Evolutionary conservation across 2,888 invertebrate species (phyloP).

Genomic region (Nezara viridula): DNA sequence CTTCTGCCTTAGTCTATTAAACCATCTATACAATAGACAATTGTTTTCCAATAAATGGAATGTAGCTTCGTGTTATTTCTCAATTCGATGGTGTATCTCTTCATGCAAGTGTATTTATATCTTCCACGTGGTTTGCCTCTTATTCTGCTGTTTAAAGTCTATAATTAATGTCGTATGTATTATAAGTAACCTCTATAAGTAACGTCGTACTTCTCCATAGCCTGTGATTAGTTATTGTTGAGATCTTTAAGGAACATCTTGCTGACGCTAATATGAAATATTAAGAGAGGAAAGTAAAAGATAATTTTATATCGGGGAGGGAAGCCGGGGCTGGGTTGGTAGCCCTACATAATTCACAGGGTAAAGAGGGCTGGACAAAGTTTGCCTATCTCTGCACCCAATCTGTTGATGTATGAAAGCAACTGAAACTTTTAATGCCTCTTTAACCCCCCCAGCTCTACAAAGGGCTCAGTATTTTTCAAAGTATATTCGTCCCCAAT

Average conservation of each 20-base stretch:
- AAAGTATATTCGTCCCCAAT: constrained; percentile 23
- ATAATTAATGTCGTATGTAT: no score
- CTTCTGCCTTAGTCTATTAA: no score
- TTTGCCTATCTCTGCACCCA: constrained; percentile 39
- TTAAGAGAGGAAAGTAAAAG: constrained; percentile 29
- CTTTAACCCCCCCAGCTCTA: constrained; percentile 25
- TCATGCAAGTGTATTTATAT: no score
- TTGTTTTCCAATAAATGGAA: no score
- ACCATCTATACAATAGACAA: no score
- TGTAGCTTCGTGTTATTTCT: no score
- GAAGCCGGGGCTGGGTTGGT: neutral
- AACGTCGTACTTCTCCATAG: neutral
- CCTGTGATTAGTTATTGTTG: neutral
- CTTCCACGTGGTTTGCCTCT: no score
- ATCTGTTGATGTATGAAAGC: constrained; percentile 45
- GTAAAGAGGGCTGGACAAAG: constrained; percentile 28
- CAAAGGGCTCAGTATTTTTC: constrained; percentile 32
- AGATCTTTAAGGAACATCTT: neutral
- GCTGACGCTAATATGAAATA: constrained; percentile 31
- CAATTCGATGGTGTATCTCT: no score
- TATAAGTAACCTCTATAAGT: no score
- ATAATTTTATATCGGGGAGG: neutral
- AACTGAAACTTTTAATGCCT: constrained; percentile 46
- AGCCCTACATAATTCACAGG: constrained; percentile 17
- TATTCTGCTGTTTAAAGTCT: no score